Base-by-base conservation (phyloP, 1,140 invertebrate genomes). In the Schlechtendalia chinensis region DNA sequence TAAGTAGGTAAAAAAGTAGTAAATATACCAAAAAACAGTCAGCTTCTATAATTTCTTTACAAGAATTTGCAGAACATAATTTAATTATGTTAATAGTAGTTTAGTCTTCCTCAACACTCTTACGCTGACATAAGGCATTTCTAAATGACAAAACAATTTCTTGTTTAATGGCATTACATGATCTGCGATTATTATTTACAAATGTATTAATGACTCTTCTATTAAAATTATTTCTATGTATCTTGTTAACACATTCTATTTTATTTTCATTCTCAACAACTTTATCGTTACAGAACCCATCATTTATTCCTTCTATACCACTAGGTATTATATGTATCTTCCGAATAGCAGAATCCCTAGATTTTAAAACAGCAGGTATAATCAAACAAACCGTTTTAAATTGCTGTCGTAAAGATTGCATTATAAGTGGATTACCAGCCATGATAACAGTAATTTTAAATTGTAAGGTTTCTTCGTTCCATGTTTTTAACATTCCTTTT, bases 131-230 rank as follows among this genome's bases (percentile, higher is more conserved):
- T 8, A 63, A 16, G 22, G 22, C 11, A 63, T 63, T 63, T 27
- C 12, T 63, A 63, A 63, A 63, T 63, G 59, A 63, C 12, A 32
- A 27, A 63, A 63, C 59, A 63, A 63, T 63, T 63, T 63, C 59
- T 32, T 24, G 29, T 27, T n/a, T 24, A 10, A 63, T 32, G 6
- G 59, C 29, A 63, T 24, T 24, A 10, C 59, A 63, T 63, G 29
- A 63, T 32, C 59, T 24, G 29, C 24, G 22, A 63, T 32, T 32
- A 63, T 24, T 63, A 27, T 10, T 14, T 24, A 63, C 59, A 63
- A 63, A 22, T 27, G 24, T 63, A 63, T 63, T 24, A 63, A 14
- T 32, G n/a, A 67, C 27, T 39, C 63, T 67, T n/a, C 11, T 29
- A 39, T n/a, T 67, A 8, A 19, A 19, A 39, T 45, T 67, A 39